Percentiles rank a stretch among this genome's conserved stretches.
phyloP scores from a whole-genome alignment of 2,797 vertebrate genomes.

The Ciconia nigra region DNA sequence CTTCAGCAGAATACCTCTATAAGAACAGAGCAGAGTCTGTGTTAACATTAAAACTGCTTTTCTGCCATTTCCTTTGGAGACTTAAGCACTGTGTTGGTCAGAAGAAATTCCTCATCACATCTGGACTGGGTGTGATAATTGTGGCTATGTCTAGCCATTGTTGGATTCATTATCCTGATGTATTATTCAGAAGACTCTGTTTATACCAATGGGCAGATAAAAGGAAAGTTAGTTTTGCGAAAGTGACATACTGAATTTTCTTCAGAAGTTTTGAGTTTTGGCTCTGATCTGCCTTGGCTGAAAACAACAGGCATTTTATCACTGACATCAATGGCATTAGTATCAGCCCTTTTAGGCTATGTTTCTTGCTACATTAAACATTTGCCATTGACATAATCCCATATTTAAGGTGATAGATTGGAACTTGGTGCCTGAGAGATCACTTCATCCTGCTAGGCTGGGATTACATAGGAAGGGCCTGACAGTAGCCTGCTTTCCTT shows the following conservation, averaged over 20 bases:
- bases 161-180: background rate
- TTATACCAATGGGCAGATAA: slow-evolving; percentile 17
- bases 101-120: background rate
- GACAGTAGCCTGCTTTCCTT: background rate
- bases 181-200: slow-evolving; percentile 17
- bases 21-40: background rate
- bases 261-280: background rate
- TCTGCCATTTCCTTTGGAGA: background rate
- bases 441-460: background rate
- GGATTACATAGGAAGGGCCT: background rate
- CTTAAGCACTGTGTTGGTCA: background rate
- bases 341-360: background rate
- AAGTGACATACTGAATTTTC: background rate
- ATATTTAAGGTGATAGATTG: background rate
- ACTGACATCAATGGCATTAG: background rate
- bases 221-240: slow-evolving; percentile 10
- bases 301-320: background rate
- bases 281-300: background rate
- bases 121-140: background rate
- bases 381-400: background rate
- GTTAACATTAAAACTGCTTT: background rate
- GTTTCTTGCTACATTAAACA: background rate
- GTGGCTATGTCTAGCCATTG: background rate
- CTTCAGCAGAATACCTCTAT: background rate
- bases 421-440: background rate